phyloP scores from a whole-genome alignment of 53 echinoderm and acorn worm species.

The Hippasteria phrygiana region DNA sequence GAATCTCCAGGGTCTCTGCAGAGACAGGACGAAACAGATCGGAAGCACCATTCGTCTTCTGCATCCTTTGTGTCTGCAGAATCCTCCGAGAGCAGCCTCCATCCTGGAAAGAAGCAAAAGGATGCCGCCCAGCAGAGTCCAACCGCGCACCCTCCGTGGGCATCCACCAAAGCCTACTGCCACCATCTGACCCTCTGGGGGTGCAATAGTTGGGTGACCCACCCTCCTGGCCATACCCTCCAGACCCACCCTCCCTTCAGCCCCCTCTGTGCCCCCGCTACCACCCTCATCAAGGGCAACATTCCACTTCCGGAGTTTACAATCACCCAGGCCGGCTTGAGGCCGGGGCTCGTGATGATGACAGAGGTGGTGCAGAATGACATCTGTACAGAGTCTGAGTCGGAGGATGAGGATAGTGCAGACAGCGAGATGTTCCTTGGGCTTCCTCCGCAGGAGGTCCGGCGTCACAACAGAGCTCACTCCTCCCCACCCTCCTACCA shows the following conservation, averaged over 20 bases:
- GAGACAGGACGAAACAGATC: constrained; percentile 19
- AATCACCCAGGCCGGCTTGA: constrained; percentile 47
- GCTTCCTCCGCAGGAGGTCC: constrained; percentile 30
- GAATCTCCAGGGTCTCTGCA: constrained; percentile 60
- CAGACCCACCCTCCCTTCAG: constrained; percentile 67
- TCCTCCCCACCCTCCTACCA: constrained; percentile 58
- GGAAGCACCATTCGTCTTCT: constrained; percentile 61
- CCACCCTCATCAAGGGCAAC: constrained; percentile 71
- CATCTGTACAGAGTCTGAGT: constrained; percentile 33
- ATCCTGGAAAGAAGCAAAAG: constrained; percentile 20
- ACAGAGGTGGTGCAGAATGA: constrained; percentile 43
- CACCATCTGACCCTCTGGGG: constrained; percentile 61
- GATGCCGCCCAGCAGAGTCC: constrained; percentile 23
- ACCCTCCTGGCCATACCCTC: constrained; percentile 57
- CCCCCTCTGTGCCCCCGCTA: constrained; percentile 52
- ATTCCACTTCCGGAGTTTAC: constrained; percentile 77
- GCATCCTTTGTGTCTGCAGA: constrained; percentile 79
- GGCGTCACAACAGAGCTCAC: constrained; percentile 51
- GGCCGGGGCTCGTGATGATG: constrained; percentile 53
- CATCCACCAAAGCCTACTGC: constrained; percentile 48
- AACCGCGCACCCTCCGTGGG: constrained; percentile 12
- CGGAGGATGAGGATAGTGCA: constrained; percentile 44
- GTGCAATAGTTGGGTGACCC: constrained; percentile 68
- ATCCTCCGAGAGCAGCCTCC: constrained; percentile 74
- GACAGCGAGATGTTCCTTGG: constrained; percentile 55